Conservation (phyloP, 2,113 vertebrate species). For the Oncorhynchus masou region DNA sequence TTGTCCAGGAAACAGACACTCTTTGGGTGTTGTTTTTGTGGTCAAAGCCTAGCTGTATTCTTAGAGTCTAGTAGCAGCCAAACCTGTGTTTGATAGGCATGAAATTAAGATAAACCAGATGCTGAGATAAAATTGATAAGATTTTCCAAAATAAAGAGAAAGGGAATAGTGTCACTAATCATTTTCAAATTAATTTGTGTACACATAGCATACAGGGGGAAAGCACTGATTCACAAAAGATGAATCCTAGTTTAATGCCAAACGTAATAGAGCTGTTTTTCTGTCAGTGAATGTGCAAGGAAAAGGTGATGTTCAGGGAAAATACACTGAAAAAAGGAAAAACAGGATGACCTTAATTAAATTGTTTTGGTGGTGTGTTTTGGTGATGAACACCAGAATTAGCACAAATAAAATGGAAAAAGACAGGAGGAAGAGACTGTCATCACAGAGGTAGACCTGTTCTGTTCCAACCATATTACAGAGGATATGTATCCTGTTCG, state of each 20-base stretch:
- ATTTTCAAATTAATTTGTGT: background rate
- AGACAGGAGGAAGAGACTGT: too few species aligned
- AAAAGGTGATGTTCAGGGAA: background rate
- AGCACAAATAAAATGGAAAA: too few species aligned
- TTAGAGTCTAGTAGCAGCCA: background rate
- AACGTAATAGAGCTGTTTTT: background rate
- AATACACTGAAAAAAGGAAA: too few species aligned
- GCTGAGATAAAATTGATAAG: constrained; percentile 3
- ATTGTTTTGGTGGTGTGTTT: too few species aligned
- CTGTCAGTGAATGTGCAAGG: background rate
- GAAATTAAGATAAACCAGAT: background rate
- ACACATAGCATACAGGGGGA: background rate
- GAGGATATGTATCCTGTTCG: too few species aligned
- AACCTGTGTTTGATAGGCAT: background rate
- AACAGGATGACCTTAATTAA: too few species aligned
- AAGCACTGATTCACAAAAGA: background rate
- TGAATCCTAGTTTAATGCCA: background rate
- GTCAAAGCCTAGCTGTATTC: background rate
- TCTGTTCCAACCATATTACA: too few species aligned
- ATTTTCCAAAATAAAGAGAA: background rate
- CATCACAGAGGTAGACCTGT: too few species aligned
- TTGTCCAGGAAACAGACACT: background rate
- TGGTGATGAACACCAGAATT: too few species aligned
- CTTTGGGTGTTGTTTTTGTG: background rate
- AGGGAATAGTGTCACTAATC: background rate